Evolutionary conservation across 2,113 vertebrate genomes (phyloP), one percentile per base, ranked within the genome.

Genomic region (Leiothrix lutea): DNA sequence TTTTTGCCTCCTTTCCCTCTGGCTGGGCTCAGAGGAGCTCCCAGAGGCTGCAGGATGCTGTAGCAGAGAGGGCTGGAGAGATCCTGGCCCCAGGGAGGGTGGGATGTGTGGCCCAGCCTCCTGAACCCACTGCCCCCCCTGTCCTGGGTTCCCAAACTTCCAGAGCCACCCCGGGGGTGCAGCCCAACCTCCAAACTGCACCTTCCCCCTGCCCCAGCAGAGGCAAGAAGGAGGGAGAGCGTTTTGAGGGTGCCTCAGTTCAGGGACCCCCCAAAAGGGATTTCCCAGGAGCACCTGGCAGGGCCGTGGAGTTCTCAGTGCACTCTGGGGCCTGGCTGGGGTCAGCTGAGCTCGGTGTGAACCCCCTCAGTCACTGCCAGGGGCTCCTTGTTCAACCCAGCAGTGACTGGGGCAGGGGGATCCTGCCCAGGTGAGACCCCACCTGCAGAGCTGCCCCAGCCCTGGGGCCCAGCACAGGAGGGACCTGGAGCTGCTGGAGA

Each of bases 91-190:
- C 4, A 1, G 1, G 16, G 29, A 79, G 44, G 28, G 28, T 21
- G 44, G 28, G 33, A n/a, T 19, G 57, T 48, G 51, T 31, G 45
- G 21, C 28, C 6, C 9, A 23, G 60, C 38, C 18, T 9, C 36
- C 82, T 13, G 36, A 28, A 11, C 2, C 42, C 18, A 1, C 60
- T 54, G 64, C 1, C 1, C 13, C n/a, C 7, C 54, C 1, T 0
- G 7, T 6, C 48, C 65, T 8, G 23, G 18, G 6, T 3, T 26
- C 35, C 75, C 77, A 35, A 45, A 10, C 38, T 11, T 4, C 50
- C 28, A 35, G 20, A 60, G 53, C 25, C 7, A 3, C 14, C 35
- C 6, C 0, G 0, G 40, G 36, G 15, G 6, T 58, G 82, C 40
- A 60, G 48, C 58, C 36, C n/a, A 25, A 16, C 6, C 25, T 33